A percentile compares a stretch with the other conserved stretches of the same genome.
These are phyloP conservation scores for Thelaira solivaga DNA, from an alignment of 2,888 invertebrate species.

Conservation along the genomic window DNA sequence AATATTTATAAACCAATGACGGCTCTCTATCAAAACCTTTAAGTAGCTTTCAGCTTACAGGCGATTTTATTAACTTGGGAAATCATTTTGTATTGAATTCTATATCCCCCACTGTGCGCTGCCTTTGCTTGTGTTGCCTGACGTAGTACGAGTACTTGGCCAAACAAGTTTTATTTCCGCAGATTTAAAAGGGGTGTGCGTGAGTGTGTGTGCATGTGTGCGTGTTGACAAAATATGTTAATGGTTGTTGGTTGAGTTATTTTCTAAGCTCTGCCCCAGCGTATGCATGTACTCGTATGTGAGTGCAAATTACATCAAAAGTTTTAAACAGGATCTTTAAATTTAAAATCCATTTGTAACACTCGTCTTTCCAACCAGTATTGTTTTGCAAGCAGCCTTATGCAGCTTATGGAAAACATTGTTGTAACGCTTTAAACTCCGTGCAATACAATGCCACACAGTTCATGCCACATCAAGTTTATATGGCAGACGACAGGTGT, in stretches of 20 bases:
- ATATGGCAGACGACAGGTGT: constrained; percentile 48
- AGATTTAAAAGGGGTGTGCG: constrained; percentile 47
- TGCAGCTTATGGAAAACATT: too few species aligned
- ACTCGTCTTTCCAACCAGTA: not conserved
- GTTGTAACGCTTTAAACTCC: constrained; percentile 14
- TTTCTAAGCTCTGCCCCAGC: too few species aligned
- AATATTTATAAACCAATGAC: too few species aligned
- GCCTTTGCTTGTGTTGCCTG: constrained; percentile 13
- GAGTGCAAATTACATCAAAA: not conserved
- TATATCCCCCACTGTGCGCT: not conserved
- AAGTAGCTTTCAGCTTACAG: too few species aligned
- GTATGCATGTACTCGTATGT: not conserved
- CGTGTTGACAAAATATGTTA: constrained; percentile 13
- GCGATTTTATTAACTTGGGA: too few species aligned
- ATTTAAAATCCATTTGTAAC: constrained; percentile 42
- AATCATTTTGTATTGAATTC: too few species aligned
- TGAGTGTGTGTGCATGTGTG: not conserved
- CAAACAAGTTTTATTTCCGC: constrained; percentile 62
- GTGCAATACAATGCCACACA: not conserved
- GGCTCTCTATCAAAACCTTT: too few species aligned
- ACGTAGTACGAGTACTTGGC: constrained; percentile 45
- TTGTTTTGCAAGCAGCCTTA: not conserved
- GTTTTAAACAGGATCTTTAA: constrained; percentile 48
- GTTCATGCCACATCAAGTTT: constrained; percentile 1
- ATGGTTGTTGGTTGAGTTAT: constrained; percentile 31